Percentiles rank a stretch among this genome's conserved stretches.
phyloP scores from a whole-genome alignment of 1,140 invertebrate species.

The Drosophila bipectinata region DNA sequence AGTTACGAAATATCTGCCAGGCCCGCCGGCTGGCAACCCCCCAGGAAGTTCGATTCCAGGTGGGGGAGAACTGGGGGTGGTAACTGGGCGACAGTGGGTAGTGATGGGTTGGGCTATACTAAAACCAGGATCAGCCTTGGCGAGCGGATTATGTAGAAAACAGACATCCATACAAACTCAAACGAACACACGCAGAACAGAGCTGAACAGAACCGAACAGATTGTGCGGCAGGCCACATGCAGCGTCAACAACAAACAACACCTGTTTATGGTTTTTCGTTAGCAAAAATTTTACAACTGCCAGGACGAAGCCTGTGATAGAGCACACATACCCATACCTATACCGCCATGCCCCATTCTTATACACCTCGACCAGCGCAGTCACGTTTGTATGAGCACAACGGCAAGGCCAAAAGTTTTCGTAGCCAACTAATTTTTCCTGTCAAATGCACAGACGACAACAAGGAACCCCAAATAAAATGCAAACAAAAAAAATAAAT shows the following conservation, averaged over 20 bases:
- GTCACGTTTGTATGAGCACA: slow-evolving; percentile 26
- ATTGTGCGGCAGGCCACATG: slow-evolving; percentile 76
- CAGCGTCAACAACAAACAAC: slow-evolving; percentile 70
- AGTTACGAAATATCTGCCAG: slow-evolving; percentile 59
- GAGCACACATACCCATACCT: slow-evolving; percentile 31
- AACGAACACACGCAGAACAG: neutral
- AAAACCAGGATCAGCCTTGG: slow-evolving; percentile 49
- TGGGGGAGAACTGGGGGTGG: slow-evolving; percentile 8
- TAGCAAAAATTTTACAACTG: slow-evolving; percentile 75
- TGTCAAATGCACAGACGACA: slow-evolving; percentile 80
- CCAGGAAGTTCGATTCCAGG: slow-evolving; percentile 46
- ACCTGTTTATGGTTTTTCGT: slow-evolving; percentile 80
- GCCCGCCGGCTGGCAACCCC: slow-evolving; percentile 19
- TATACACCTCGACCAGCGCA: slow-evolving; percentile 8
- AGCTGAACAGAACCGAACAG: slow-evolving; percentile 43
- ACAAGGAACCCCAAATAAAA: slow-evolving; percentile 49
- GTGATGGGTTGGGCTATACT: neutral
- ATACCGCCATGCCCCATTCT: slow-evolving; percentile 1
- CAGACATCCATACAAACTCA: slow-evolving; percentile 41
- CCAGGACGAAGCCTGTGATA: slow-evolving; percentile 47
- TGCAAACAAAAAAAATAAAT: neutral
- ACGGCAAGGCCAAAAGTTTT: slow-evolving; percentile 72
- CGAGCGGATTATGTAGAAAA: slow-evolving; percentile 73
- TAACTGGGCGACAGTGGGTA: neutral
- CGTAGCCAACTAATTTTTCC: slow-evolving; percentile 82